These are phyloP conservation scores for Ryuthela nishihirai DNA, from an alignment of 2,888 invertebrate genomes.

Conservation along the genomic window DNA sequence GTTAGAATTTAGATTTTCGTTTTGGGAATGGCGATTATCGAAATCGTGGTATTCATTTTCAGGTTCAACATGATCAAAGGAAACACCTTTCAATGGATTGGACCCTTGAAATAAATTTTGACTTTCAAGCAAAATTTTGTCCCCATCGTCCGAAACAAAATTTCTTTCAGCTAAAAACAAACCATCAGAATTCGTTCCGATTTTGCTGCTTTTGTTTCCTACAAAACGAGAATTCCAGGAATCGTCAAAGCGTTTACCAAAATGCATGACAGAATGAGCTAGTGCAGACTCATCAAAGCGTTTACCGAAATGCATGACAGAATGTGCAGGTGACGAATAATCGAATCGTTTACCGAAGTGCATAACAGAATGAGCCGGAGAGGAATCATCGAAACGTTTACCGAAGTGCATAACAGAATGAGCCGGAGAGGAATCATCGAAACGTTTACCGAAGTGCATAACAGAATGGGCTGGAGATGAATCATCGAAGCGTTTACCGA, in stretches of 20 bases:
- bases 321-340: neutral
- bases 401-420: neutral
- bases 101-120: no score
- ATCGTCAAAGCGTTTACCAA: conserved; percentile 16
- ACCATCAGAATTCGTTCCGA: no score
- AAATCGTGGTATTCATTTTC: no score
- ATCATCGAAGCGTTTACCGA: conserved; percentile 2
- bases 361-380: neutral
- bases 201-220: no score
- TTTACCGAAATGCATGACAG: neutral
- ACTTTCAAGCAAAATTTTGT: no score
- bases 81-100: no score
- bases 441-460: conserved; percentile 15
- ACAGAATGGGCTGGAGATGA: conserved; percentile 9
- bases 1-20: no score
- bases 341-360: neutral
- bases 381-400: neutral
- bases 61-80: no score
- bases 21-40: no score
- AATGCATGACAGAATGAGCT: conserved; percentile 12
- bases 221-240: no score
- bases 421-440: neutral
- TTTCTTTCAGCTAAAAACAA: no score
- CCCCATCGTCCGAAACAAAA: no score
- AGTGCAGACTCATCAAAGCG: neutral